A percentile compares a stretch with the other conserved stretches of the same genome.
phyloP scores from a whole-genome alignment of 2,113 vertebrate genomes.

The Mesoclemmys tuberculata region DNA sequence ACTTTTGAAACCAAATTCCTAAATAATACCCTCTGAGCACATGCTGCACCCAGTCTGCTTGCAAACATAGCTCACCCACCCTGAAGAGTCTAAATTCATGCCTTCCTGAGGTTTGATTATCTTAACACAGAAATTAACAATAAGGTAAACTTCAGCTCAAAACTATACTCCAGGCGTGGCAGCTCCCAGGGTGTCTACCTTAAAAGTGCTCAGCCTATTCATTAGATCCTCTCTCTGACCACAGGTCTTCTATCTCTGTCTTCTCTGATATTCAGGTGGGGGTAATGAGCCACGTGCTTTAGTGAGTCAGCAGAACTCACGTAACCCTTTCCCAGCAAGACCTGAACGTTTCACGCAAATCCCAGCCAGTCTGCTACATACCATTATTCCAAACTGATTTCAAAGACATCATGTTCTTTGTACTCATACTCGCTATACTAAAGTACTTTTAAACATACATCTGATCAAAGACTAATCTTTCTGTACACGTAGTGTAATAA shows the following conservation, averaged over 20 bases:
- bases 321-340: not conserved
- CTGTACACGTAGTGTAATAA: not conserved
- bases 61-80: conserved; percentile 41
- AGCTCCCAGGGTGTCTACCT: not conserved
- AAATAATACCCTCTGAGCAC: conserved; percentile 59
- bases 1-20: conserved; percentile 62
- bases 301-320: not conserved
- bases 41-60: conserved; percentile 36
- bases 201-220: not conserved
- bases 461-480: not conserved
- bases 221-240: not conserved
- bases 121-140: conserved; percentile 36
- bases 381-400: not conserved
- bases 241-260: accelerated
- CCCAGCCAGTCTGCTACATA: not conserved
- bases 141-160: conserved; percentile 11
- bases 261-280: not conserved
- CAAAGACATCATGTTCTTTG: not conserved
- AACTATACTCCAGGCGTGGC: not conserved
- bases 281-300: not conserved
- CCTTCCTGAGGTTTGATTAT: not conserved
- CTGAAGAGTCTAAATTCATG: conserved; percentile 11
- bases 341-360: not conserved
- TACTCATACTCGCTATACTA: not conserved
- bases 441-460: not conserved